These are phyloP conservation scores for Thereuonema tuberculata DNA, from an alignment of 1,140 invertebrate species.

Conservation along the genomic window DNA sequence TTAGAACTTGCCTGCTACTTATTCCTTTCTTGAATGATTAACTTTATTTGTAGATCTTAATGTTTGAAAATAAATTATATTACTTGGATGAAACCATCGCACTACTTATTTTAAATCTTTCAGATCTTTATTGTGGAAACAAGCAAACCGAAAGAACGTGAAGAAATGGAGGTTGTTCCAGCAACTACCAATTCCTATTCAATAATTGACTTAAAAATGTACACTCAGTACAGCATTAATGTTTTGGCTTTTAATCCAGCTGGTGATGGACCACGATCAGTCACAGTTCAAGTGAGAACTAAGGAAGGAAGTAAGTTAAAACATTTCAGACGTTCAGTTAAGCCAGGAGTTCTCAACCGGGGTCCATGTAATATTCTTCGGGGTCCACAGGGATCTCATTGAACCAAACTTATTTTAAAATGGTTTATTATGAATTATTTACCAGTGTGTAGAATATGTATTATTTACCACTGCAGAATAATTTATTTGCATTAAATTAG, in stretches of 20 bases:
- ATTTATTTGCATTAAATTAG: too few relatives aligned
- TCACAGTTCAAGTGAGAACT: constrained; percentile 59
- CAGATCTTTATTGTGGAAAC: constrained; percentile 28
- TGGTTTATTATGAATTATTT: too few relatives aligned
- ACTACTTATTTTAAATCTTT: neutral
- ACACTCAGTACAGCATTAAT: constrained; percentile 80
- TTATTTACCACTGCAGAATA: too few relatives aligned
- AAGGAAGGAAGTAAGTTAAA: constrained; percentile 26
- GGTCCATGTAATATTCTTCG: too few relatives aligned
- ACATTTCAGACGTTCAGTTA: too few relatives aligned
- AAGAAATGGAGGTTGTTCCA: constrained; percentile 82
- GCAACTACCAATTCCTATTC: constrained; percentile 65
- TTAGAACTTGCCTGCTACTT: too few relatives aligned
- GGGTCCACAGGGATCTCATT: too few relatives aligned
- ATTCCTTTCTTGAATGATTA: too few relatives aligned
- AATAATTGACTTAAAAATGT: constrained; percentile 81
- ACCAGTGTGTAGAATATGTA: too few relatives aligned
- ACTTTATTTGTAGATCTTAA: constrained; percentile 17
- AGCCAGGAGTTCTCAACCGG: too few relatives aligned
- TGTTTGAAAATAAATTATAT: neutral
- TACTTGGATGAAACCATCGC: too few relatives aligned
- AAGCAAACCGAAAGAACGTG: constrained; percentile 41
- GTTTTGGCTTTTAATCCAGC: constrained; percentile 93
- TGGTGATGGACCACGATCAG: constrained; percentile 82
- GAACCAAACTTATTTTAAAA: too few relatives aligned